Evolutionary conservation across 1,140 invertebrate genomes (phyloP).

Genomic region (Cydia splendana): DNA sequence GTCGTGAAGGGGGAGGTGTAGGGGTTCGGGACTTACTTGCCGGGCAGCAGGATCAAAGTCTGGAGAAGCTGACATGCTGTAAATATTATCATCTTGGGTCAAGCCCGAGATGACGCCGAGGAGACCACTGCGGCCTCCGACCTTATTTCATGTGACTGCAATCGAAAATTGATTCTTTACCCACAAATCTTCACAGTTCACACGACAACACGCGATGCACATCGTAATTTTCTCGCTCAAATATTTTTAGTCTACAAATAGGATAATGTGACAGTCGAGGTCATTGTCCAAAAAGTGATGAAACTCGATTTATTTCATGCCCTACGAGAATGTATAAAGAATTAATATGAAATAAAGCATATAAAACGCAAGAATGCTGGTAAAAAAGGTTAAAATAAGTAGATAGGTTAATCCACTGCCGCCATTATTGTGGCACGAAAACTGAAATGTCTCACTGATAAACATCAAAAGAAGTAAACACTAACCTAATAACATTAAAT

Average conservation of each 20-base stretch:
- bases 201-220: conserved; percentile 51
- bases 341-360: conserved; percentile 60
- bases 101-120: conserved; percentile 72
- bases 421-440: conserved; percentile 78
- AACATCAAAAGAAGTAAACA: conserved; percentile 79
- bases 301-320: conserved; percentile 68
- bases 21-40: conserved; percentile 68
- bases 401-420: conserved; percentile 78
- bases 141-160: conserved; percentile 75
- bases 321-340: conserved; percentile 71
- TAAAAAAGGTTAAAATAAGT: conserved; percentile 61
- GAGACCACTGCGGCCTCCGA: conserved; percentile 69
- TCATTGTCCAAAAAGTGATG: conserved; percentile 72
- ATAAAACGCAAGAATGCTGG: conserved; percentile 41
- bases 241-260: conserved; percentile 75
- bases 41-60: conserved; percentile 77
- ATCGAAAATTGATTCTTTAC: conserved; percentile 74
- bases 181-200: conserved; percentile 64
- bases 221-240: conserved; percentile 67
- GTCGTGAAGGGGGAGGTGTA: conserved; percentile 3
- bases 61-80: conserved; percentile 78
- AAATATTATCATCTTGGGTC: conserved; percentile 78
- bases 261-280: conserved; percentile 66
- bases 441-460: conserved; percentile 70
- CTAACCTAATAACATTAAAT: conserved; percentile 60